A percentile compares a stretch with the other conserved stretches of the same genome.
These are phyloP conservation scores for Labrus mixtus DNA, from an alignment of 2,113 vertebrate species.

Conservation along the genomic window DNA sequence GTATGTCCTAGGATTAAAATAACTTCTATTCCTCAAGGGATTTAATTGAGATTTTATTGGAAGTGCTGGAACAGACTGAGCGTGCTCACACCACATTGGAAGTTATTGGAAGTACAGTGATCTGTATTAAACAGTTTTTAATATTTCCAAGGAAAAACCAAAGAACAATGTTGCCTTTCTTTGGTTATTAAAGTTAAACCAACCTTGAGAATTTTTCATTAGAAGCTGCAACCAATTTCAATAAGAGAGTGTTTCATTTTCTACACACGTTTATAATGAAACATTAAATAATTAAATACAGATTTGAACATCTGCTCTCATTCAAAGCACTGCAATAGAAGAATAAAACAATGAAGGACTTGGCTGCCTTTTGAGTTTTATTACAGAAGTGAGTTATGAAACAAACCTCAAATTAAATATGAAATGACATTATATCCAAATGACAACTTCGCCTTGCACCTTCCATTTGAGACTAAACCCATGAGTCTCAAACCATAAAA, in stretches of 20 bases:
- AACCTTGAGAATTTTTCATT: constrained; percentile 38
- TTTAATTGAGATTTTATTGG: constrained; percentile 42
- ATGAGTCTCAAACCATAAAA: background rate
- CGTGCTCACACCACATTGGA: no score
- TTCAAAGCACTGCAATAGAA: constrained; percentile 43
- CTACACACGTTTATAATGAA: constrained; percentile 61
- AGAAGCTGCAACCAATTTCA: constrained; percentile 37
- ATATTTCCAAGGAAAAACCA: constrained; percentile 52
- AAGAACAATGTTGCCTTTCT: constrained; percentile 44
- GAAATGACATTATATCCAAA: constrained; percentile 32
- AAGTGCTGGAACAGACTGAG: no score
- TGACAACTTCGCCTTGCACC: background rate
- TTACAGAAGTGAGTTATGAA: constrained; percentile 41
- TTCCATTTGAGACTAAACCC: constrained; percentile 10
- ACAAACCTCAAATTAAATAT: constrained; percentile 4
- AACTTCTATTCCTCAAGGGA: constrained; percentile 12
- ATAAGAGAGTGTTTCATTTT: constrained; percentile 76
- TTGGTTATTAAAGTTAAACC: constrained; percentile 56
- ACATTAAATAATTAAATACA: constrained; percentile 39
- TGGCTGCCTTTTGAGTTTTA: constrained; percentile 40
- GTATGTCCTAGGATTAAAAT: constrained; percentile 11
- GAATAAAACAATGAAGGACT: background rate
- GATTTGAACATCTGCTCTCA: constrained; percentile 58
- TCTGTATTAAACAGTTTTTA: constrained; percentile 28
- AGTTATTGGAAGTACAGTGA: no score